Conservation (phyloP, 2,113 vertebrate genomes). For the Notothenia coriiceps region DNA sequence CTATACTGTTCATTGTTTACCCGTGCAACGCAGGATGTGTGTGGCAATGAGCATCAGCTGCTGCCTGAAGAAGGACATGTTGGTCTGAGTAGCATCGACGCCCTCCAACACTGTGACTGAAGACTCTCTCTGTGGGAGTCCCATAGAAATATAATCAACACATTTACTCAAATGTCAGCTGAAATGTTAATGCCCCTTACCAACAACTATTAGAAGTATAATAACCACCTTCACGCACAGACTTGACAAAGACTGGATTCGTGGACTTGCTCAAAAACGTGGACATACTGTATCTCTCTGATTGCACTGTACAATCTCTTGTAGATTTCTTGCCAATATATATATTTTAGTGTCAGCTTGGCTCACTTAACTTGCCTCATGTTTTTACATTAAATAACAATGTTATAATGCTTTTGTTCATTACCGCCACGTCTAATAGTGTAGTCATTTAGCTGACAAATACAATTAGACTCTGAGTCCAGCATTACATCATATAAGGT, state of each 20-base stretch:
- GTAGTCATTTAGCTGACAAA: background rate
- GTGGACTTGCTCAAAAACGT: too few species aligned
- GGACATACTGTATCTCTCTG: too few species aligned
- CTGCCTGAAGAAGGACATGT: slow-evolving; percentile 91
- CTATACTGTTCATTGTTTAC: slow-evolving; percentile 63
- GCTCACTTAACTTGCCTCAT: too few species aligned
- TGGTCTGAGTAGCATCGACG: slow-evolving; percentile 90
- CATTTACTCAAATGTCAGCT: background rate
- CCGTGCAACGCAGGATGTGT: slow-evolving; percentile 90
- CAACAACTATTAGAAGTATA: too few species aligned
- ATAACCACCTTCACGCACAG: too few species aligned
- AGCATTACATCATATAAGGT: background rate
- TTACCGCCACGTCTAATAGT: background rate
- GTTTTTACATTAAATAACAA: too few species aligned
- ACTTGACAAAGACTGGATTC: too few species aligned
- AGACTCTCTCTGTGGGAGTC: slow-evolving; percentile 82
- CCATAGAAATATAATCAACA: background rate
- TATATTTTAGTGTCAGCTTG: too few species aligned
- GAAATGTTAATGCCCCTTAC: background rate
- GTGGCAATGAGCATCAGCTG: slow-evolving; percentile 90
- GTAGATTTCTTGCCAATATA: too few species aligned
- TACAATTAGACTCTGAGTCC: too few species aligned
- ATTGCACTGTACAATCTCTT: too few species aligned
- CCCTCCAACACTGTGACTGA: slow-evolving; percentile 89
- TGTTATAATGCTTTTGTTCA: too few species aligned